These are phyloP conservation scores for Bedellia somnulentella DNA, from an alignment of 2,888 invertebrate species.

Conservation along the genomic window DNA sequence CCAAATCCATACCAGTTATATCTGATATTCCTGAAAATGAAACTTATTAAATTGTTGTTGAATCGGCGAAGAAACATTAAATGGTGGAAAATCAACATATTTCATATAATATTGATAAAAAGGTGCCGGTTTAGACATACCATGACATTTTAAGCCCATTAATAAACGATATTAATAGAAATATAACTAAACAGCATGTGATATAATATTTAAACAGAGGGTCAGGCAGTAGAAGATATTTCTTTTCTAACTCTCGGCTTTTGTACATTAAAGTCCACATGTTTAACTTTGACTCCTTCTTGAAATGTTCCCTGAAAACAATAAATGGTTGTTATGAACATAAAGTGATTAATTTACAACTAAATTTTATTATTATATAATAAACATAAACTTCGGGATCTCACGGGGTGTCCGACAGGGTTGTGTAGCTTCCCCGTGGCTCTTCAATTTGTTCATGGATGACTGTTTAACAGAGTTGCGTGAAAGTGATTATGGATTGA, in stretches of 20 bases:
- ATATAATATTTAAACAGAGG: constrained; percentile 81
- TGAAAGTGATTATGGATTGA: no score
- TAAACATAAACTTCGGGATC: background rate
- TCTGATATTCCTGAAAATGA: no score
- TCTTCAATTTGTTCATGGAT: no score
- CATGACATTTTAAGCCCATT: constrained; percentile 21
- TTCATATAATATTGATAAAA: background rate
- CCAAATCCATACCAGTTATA: constrained; percentile 33
- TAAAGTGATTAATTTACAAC: no score
- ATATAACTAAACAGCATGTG: constrained; percentile 35
- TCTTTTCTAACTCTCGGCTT: constrained; percentile 65
- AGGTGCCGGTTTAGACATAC: background rate
- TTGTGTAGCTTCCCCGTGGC: no score
- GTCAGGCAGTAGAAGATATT: constrained; percentile 75
- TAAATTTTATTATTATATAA: background rate
- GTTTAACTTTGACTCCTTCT: constrained; percentile 60
- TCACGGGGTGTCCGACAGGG: no score
- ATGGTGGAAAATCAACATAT: no score
- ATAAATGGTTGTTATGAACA: no score
- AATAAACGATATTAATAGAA: constrained; percentile 26
- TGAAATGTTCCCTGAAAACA: constrained; percentile 67
- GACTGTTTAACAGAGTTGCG: no score
- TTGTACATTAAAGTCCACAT: constrained; percentile 49
- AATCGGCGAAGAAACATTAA: no score
- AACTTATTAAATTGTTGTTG: no score